Base-by-base conservation (phyloP, 1,140 invertebrate species). In the Phortica variegata region DNA sequence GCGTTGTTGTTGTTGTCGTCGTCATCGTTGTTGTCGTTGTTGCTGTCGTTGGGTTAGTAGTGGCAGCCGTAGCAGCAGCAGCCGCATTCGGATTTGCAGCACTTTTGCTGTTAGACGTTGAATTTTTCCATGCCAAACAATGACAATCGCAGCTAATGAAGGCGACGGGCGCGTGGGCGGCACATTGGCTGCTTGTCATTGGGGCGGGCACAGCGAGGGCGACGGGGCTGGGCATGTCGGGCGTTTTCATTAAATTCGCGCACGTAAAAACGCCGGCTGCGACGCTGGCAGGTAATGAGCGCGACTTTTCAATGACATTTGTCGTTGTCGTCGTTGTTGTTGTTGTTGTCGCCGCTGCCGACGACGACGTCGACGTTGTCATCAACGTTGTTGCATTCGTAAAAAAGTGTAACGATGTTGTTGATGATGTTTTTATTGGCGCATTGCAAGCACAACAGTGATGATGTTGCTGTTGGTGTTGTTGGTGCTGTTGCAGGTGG, bases 251-350 rank as follows among this genome's bases (percentile, higher is more conserved):
- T 48, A 54, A 49, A 52, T 51, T 44, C 12, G 34, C 23, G 34
- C 47, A 49, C 40, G 47, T 49, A 36, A 41, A 38, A 9, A 44
- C 56, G 52, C 49, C 10, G 43, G 49, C 17, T 52, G 56, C 29
- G 49, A 33, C 54, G 43, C 49, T 33, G 29, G 50, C 42, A 37
- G 61, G 61, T 26, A 65, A 40, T 19, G 61, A 65, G 33, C 58
- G 61, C 41, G 51, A 49, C 29, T 65, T 65, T 31, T 65, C 62
- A 49, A 48, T 63, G 38, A 49, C 49, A 49, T 60, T 52, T 36
- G 54, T 19, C 40, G 47, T 38, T 49, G 37, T 9, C 5, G 16
- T 23, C 16, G 41, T 6, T 21, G 23, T 33, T 38, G 45, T 10
- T 9, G 29, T 9, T 21, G 34, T 23, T 21, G 19, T 17, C 21